Evolutionary conservation across 2,888 invertebrate genomes (phyloP).

Genomic region (Apoda limacodes): DNA sequence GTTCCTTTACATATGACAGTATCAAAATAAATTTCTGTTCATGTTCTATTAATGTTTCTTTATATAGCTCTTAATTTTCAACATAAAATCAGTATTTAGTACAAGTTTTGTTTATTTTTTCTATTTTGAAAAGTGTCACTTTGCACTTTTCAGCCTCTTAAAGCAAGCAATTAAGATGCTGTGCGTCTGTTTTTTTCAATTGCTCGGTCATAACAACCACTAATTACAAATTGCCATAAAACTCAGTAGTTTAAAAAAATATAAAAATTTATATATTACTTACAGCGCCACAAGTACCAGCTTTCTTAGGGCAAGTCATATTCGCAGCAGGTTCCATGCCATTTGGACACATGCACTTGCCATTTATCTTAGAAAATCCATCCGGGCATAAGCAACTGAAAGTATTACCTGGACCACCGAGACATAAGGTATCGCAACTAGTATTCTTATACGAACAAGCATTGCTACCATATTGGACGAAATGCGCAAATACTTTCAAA

Average conservation of each 20-base stretch:
- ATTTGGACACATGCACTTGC: constrained; percentile 83
- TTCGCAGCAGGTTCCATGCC: constrained; percentile 72
- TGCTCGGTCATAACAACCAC: no score
- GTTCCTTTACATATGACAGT: no score
- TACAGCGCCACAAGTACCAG: constrained; percentile 68
- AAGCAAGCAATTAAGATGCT: no score
- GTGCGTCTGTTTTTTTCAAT: no score
- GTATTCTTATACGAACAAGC: constrained; percentile 72
- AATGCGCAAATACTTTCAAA: constrained; percentile 81
- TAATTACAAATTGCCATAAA: neutral
- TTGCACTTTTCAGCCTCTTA: no score
- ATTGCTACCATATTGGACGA: constrained; percentile 80
- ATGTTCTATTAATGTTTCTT: no score
- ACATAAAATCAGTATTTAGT: no score
- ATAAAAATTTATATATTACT: constrained; percentile 28
- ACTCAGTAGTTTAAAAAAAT: no score
- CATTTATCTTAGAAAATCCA: constrained; percentile 68
- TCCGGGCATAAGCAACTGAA: constrained; percentile 86
- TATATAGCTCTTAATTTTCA: no score
- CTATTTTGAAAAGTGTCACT: no score
- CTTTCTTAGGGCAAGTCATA: constrained; percentile 75
- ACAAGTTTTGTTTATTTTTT: no score
- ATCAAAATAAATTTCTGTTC: no score
- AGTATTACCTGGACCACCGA: constrained; percentile 77
- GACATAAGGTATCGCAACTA: constrained; percentile 81